Evolutionary conservation across 2,888 invertebrate genomes (phyloP).

Genomic region (Nycteola revayana): DNA sequence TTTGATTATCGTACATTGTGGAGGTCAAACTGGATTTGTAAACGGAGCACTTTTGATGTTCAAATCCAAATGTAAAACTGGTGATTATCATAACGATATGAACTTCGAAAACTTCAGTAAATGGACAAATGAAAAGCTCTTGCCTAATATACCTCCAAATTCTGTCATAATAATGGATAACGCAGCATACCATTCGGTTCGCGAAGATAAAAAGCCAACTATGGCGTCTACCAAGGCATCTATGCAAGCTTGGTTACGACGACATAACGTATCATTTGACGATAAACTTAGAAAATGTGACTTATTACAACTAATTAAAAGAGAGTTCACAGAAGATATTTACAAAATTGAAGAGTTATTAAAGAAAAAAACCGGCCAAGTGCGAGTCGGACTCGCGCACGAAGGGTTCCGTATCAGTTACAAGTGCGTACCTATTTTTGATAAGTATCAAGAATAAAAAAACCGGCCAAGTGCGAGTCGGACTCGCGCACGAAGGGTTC

Average conservation of each 20-base stretch:
- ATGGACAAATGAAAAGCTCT: not conserved
- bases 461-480: too few relatives aligned
- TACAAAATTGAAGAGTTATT: too few relatives aligned
- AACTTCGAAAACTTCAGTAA: not conserved
- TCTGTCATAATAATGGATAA: slow-evolving; percentile 1
- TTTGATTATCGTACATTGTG: slow-evolving; percentile 3
- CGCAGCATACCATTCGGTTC: slow-evolving; percentile 1
- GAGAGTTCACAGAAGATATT: too few relatives aligned
- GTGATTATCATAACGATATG: slow-evolving; percentile 1
- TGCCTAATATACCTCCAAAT: not conserved
- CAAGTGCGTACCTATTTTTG: too few relatives aligned
- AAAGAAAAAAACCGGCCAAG: too few relatives aligned
- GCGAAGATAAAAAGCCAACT: not conserved
- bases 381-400: too few relatives aligned
- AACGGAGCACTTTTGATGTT: slow-evolving; percentile 3
- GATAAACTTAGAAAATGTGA: slow-evolving; percentile 2
- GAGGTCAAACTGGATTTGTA: slow-evolving; percentile 2
- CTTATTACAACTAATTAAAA: slow-evolving; percentile 3
- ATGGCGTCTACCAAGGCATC: slow-evolving; percentile 2
- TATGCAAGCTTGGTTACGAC: slow-evolving; percentile 2
- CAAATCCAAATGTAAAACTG: slow-evolving; percentile 6
- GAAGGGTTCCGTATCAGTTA: too few relatives aligned
- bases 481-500: too few relatives aligned
- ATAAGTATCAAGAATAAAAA: too few relatives aligned
- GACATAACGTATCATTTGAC: slow-evolving; percentile 3